Percentiles rank a stretch among this genome's conserved stretches.
These are phyloP conservation scores for Petaurus breviceps DNA, from an alignment of 2,113 vertebrate species.

Conservation along the genomic window DNA sequence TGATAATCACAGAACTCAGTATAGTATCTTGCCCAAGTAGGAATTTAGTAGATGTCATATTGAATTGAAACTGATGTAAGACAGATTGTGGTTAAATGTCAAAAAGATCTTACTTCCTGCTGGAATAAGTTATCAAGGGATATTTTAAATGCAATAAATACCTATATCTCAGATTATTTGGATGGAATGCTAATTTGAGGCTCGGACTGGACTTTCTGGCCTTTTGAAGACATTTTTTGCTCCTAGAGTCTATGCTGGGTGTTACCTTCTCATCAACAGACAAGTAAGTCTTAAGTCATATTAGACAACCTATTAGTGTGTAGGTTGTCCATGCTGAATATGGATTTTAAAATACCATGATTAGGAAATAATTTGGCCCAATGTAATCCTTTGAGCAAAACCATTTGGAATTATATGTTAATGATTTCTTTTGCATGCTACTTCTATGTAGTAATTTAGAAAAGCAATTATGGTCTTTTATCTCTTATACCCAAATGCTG, in stretches of 20 bases:
- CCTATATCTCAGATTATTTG: background rate
- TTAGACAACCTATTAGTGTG: background rate
- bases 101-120: background rate
- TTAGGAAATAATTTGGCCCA: background rate
- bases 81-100: background rate
- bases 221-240: background rate
- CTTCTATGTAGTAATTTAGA: background rate
- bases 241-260: background rate
- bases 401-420: background rate
- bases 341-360: background rate
- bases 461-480: background rate
- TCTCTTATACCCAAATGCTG: background rate
- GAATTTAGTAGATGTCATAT: background rate
- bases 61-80: background rate
- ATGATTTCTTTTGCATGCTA: background rate
- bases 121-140: background rate
- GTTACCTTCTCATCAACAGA: background rate
- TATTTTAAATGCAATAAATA: background rate
- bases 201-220: background rate
- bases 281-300: background rate
- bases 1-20: background rate
- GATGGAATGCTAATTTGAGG: background rate
- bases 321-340: background rate
- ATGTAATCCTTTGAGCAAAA: background rate
- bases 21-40: background rate